Base-by-base conservation (phyloP, 2,888 invertebrate genomes). In the Molorchus minor region DNA sequence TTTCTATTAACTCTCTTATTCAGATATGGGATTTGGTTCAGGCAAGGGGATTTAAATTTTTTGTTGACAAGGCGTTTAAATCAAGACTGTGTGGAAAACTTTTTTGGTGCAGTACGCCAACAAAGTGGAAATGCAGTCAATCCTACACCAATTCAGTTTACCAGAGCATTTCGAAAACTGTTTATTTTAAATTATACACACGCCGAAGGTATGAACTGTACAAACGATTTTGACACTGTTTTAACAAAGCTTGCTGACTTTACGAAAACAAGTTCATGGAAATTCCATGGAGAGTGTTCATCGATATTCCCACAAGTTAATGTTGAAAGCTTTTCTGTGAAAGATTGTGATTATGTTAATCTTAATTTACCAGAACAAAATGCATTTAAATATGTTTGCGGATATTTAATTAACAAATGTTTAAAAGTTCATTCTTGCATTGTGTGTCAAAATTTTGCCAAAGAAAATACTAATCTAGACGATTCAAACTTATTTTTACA, bases 331-430 rank as follows among this genome's bases (percentile, higher is more conserved):
- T 25, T 25, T 4, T 8, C 4, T 25, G 8, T 25, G 8, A 8
- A 25, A 5, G 4, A 4, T 25, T 5, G 5, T 8, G 25, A 25
- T 25, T 25, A 25, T 8, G 4, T 5, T 3, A 25, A 25, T 5
- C 25, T 25, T 25, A 25, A 8, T 8, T 25, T 25, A 25, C 25
- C 25, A 5, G 25, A 25, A 25, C 25, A 25, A 25, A 25, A 25
- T 25, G 25, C 25, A 5, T 25, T 25, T 25, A 25, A 25, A 25
- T 25, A 25, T 25, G 8, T 25, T 25, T 25, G 25, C 8, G 25
- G 25, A 25, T 25, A 25, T 25, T 25, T 25, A 25, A 25, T 25
- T 25, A 25, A 25, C 8, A 25, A 25, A 25, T 65, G 13, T 47
- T 49, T 25, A 10, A 20, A 7, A 16, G n/a, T 19, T 36, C 12